Conservation (phyloP, 1,140 invertebrate species). For the Choristoneura fumiferana region DNA sequence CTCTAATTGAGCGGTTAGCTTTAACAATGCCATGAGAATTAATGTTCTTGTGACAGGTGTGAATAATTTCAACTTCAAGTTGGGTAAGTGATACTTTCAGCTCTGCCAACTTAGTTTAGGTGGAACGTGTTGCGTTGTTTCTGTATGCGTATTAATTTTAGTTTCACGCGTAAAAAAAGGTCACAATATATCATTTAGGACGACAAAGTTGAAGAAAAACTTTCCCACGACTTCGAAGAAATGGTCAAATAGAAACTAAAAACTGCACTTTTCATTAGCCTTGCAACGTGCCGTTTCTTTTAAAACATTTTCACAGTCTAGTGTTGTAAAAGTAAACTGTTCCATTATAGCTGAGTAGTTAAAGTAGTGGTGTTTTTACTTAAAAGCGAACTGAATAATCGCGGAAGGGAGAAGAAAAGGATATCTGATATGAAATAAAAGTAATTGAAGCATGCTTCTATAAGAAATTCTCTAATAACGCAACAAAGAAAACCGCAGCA, state of each 20-base stretch:
- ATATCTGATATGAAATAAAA: slow-evolving; percentile 14
- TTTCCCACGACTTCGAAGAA: too few species aligned
- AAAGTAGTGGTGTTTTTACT: too few species aligned
- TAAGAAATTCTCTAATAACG: slow-evolving; percentile 10
- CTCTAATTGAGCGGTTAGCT: background rate
- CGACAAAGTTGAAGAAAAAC: too few species aligned
- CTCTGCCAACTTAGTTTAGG: slow-evolving; percentile 2
- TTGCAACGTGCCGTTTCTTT: too few species aligned
- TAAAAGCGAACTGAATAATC: too few species aligned
- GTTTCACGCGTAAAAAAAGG: too few species aligned
- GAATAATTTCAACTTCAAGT: slow-evolving; percentile 1
- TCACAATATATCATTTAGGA: too few species aligned
- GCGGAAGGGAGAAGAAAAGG: background rate
- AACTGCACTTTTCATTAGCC: too few species aligned
- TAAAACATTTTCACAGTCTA: too few species aligned
- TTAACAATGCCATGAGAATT: background rate
- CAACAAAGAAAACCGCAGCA: slow-evolving; percentile 13
- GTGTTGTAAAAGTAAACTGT: too few species aligned
- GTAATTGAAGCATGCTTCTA: slow-evolving; percentile 6
- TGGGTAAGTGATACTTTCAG: slow-evolving; percentile 1
- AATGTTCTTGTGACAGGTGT: slow-evolving; percentile 4
- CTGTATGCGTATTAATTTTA: background rate
- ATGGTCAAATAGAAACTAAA: too few species aligned
- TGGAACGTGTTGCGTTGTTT: background rate
- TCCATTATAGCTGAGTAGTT: too few species aligned